phyloP scores from a whole-genome alignment of 2,797 vertebrate genomes.

The Sphenopsis melanotis region DNA sequence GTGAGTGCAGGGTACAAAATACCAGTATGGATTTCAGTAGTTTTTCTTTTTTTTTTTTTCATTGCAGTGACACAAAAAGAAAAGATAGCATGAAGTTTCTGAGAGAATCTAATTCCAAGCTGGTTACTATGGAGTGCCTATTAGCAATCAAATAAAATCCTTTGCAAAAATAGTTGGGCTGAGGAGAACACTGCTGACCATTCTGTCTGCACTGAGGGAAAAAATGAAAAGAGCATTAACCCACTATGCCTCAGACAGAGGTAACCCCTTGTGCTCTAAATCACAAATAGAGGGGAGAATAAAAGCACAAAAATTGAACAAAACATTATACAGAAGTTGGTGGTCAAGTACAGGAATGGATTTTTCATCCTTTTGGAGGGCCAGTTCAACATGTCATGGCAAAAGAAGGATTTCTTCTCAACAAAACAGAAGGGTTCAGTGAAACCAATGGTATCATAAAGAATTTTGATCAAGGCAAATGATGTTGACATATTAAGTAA shows the following conservation, averaged over 20 bases:
- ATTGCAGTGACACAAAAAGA: background rate
- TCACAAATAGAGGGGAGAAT: background rate
- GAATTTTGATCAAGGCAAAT: background rate
- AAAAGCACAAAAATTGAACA: background rate
- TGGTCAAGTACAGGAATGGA: background rate
- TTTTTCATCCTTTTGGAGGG: background rate
- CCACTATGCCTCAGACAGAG: background rate
- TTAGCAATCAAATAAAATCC: background rate
- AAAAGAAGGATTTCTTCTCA: background rate
- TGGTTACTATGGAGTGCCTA: background rate
- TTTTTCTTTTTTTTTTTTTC: background rate
- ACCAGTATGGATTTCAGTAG: background rate
- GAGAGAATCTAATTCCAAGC: background rate
- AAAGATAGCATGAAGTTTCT: background rate
- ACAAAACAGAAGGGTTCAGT: background rate
- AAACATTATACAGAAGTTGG: background rate
- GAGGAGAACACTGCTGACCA: background rate
- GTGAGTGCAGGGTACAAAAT: background rate
- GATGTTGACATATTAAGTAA: background rate
- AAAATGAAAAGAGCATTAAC: background rate
- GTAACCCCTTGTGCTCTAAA: background rate
- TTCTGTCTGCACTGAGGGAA: background rate
- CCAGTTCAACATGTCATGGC: background rate
- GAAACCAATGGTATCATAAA: background rate
- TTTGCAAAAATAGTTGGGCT: background rate